Conservation (phyloP, 2,888 invertebrate genomes). For the Mechanitis mazaeus region DNA sequence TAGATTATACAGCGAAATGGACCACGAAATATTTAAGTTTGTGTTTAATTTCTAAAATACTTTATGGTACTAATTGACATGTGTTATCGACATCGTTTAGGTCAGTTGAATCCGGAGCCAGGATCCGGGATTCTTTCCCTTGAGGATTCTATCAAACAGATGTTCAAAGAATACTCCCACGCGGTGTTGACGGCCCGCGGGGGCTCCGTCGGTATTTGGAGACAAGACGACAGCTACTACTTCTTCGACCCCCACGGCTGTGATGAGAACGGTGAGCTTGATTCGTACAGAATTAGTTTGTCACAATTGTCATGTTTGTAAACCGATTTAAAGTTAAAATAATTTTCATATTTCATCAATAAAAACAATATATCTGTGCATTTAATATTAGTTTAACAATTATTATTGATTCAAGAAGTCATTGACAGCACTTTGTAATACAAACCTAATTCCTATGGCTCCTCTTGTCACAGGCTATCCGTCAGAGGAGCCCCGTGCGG, state of each 20-base stretch:
- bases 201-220: constrained; percentile 76
- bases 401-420: too few relatives aligned
- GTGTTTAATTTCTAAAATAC: too few relatives aligned
- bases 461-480: constrained; percentile 43
- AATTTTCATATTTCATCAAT: too few relatives aligned
- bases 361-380: too few relatives aligned
- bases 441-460: neutral
- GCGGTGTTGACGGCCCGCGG: constrained; percentile 77
- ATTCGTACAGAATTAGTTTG: neutral
- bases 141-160: constrained; percentile 43
- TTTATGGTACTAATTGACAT: too few relatives aligned
- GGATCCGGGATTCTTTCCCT: constrained; percentile 46
- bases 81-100: constrained; percentile 32
- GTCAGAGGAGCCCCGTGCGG: constrained; percentile 46
- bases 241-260: constrained; percentile 79
- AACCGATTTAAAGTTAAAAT: too few relatives aligned
- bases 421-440: neutral
- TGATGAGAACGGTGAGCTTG: constrained; percentile 68
- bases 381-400: too few relatives aligned
- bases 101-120: constrained; percentile 48
- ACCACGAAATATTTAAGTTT: too few relatives aligned
- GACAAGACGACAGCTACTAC: constrained; percentile 61
- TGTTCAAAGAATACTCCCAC: constrained; percentile 53
- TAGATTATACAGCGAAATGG: too few relatives aligned
- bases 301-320: too few relatives aligned